These are phyloP conservation scores for Spatulosminthurus flaviceps DNA, from an alignment of 2,888 invertebrate species.

Conservation along the genomic window DNA sequence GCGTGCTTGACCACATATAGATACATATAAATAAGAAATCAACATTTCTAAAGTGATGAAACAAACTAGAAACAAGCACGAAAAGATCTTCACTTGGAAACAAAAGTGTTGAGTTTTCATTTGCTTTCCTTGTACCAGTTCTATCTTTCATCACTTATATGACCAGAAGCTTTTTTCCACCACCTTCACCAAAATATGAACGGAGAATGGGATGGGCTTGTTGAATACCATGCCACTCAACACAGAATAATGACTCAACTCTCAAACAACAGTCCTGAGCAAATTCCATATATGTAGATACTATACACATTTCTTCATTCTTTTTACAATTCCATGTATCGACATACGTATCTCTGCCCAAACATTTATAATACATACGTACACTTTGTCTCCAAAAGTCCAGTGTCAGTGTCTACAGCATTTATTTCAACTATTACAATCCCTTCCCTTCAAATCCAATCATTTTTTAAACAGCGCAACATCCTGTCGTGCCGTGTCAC, in stretches of 20 bases:
- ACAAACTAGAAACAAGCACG: conserved; percentile 30
- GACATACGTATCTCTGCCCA: not conserved
- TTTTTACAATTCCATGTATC: no score
- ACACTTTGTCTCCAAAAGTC: not conserved
- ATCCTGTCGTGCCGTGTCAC: conserved; percentile 31
- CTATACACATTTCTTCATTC: not conserved
- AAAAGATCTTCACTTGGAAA: conserved; percentile 33
- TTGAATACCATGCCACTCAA: conserved; percentile 32
- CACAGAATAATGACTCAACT: conserved; percentile 32
- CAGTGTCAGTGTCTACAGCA: not conserved
- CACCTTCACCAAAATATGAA: not conserved
- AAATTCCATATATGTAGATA: not conserved
- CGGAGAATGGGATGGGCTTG: conserved; percentile 25
- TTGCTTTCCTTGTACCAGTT: conserved; percentile 5
- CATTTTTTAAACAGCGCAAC: conserved; percentile 7
- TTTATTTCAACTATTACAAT: conserved; percentile 12
- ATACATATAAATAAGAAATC: not conserved
- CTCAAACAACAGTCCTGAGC: conserved; percentile 4
- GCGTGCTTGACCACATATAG: not conserved
- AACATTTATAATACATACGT: not conserved
- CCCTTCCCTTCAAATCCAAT: conserved; percentile 38
- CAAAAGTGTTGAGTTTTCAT: conserved; percentile 36
- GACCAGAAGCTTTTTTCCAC: conserved; percentile 43
- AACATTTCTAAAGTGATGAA: conserved; percentile 26
- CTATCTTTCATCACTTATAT: conserved; percentile 25